Percentiles rank a stretch among this genome's conserved stretches.
Conservation (phyloP, 2,797 vertebrate genomes). For the Eulemur coronatus region DNA sequence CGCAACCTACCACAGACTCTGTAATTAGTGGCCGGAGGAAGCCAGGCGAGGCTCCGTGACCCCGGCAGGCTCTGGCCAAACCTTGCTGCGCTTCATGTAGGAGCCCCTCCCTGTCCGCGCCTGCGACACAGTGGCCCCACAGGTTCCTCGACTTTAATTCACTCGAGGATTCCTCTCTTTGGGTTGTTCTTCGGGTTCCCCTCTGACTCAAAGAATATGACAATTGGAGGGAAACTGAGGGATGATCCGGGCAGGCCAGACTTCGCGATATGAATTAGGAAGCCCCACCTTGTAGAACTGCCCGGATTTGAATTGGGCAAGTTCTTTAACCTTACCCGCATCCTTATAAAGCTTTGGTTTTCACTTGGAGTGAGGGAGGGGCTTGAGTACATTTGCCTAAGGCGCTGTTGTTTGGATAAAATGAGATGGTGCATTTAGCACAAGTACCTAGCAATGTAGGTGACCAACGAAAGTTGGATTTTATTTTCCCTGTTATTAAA, state of each 20-base stretch:
- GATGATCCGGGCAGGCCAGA: neutral
- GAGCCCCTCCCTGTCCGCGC: neutral
- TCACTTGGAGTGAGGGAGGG: neutral
- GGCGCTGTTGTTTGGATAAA: neutral
- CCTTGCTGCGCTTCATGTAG: neutral
- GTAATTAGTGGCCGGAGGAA: slow-evolving; percentile 30
- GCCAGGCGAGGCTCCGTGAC: neutral
- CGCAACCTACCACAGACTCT: neutral
- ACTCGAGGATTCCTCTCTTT: neutral
- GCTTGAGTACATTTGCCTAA: neutral
- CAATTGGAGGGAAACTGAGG: neutral
- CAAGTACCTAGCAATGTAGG: neutral
- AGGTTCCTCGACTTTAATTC: slow-evolving; percentile 48
- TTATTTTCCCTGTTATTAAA: neutral
- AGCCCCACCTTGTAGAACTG: neutral
- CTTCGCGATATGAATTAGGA: neutral
- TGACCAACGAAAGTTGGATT: neutral
- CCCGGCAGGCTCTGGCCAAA: neutral
- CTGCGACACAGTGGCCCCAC: neutral
- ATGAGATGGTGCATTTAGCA: neutral
- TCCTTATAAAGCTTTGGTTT: neutral
- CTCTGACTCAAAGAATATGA: neutral
- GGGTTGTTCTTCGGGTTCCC: slow-evolving; percentile 1
- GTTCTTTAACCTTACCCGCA: neutral
- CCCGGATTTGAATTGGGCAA: neutral